A percentile compares a stretch with the other conserved stretches of the same genome.
These are phyloP conservation scores for Sitophilus oryzae DNA, from an alignment of 1,140 invertebrate species.

Conservation along the genomic window DNA sequence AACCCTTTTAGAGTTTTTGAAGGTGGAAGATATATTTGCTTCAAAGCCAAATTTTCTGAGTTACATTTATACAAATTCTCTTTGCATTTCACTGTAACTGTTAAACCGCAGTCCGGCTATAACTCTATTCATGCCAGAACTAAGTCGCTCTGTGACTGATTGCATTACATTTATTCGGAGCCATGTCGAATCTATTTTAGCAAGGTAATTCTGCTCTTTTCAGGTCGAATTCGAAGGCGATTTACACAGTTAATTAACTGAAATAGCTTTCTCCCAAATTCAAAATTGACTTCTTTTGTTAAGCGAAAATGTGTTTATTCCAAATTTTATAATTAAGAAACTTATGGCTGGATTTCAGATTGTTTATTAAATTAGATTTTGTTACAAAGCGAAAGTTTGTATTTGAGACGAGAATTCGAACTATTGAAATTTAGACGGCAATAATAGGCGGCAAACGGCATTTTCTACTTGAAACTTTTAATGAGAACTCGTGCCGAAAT, in stretches of 20 bases:
- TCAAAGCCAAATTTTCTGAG: no score
- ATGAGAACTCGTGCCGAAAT: not conserved
- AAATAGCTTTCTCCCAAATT: constrained; percentile 12
- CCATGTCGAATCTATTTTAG: constrained; percentile 1
- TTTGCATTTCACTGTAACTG: no score
- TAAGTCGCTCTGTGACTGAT: not conserved
- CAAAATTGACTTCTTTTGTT: constrained; percentile 16
- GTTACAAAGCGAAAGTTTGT: not conserved
- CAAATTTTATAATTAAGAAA: constrained; percentile 2
- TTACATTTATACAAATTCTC: no score
- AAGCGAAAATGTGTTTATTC: not conserved
- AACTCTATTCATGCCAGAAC: no score
- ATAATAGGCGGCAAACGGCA: not conserved
- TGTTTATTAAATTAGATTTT: not conserved
- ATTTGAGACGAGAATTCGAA: not conserved
- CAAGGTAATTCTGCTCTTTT: constrained; percentile 5
- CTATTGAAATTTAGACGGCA: not conserved
- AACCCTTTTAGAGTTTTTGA: no score
- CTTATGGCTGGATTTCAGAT: constrained; percentile 3
- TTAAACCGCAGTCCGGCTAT: no score
- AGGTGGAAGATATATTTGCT: no score
- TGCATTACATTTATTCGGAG: not conserved
- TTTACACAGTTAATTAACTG: constrained; percentile 19
- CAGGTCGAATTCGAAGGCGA: constrained; percentile 8
- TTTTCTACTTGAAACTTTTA: not conserved